A percentile compares a stretch with the other conserved stretches of the same genome.
These are phyloP conservation scores for Acromyrmex heyeri DNA, from an alignment of 1,140 invertebrate genomes.

Conservation along the genomic window DNA sequence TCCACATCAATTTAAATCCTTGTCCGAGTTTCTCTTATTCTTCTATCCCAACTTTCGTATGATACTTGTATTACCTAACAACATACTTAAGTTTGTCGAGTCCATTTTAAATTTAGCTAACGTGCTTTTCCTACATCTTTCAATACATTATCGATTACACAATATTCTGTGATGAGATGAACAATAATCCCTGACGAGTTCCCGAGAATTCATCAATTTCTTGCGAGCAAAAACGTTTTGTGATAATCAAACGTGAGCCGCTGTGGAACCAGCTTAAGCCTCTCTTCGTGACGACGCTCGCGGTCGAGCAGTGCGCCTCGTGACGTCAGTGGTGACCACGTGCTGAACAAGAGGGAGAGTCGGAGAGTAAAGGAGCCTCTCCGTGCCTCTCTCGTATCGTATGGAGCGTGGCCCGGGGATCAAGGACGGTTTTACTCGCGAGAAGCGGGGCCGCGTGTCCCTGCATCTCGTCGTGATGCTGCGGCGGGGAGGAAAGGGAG, in stretches of 20 bases:
- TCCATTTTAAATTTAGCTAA: neutral
- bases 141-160: neutral
- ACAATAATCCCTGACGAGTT: neutral
- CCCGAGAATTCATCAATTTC: neutral
- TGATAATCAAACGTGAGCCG: neutral
- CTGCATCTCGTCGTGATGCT: constrained; percentile 74
- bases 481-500: constrained; percentile 40
- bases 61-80: neutral
- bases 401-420: constrained; percentile 84
- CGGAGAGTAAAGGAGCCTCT: constrained; percentile 67
- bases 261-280: constrained; percentile 66
- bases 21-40: constrained; percentile 1
- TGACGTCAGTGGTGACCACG: constrained; percentile 84
- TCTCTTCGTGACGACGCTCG: constrained; percentile 69
- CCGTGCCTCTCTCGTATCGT: constrained; percentile 78
- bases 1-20: constrained; percentile 8
- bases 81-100: neutral
- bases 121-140: neutral
- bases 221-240: neutral
- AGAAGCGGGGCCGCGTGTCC: constrained; percentile 77
- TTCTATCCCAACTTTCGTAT: neutral
- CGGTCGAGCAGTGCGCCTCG: constrained; percentile 68
- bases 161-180: neutral
- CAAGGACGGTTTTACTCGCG: constrained; percentile 86
- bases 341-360: constrained; percentile 81